Evolutionary conservation across 2,113 vertebrate genomes (phyloP), one percentile per base, ranked within the genome.

Genomic region (Pterophyllum scalare): DNA sequence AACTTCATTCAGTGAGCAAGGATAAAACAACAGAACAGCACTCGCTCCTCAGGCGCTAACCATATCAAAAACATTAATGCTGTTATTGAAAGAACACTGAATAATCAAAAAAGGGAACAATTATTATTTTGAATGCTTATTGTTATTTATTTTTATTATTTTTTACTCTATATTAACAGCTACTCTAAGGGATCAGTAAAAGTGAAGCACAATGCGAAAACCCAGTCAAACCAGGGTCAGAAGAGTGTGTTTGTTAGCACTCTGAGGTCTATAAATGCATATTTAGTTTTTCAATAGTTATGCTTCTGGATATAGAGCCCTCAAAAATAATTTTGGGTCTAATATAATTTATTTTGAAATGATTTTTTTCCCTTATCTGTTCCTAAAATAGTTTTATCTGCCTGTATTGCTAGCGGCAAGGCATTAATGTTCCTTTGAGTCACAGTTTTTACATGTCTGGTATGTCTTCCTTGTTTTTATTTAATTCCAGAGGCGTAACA

Each of bases 1-100:
- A 87, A 61, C 22, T 80, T 52, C 11, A 75, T 80, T 61, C 26
- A 70, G 67, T 17, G 35, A 77, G 82, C 59, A 82, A 77, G 75
- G 74, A 82, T 77, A 81, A 81, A 85, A 86, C 49, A 14, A 81
- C 74, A 85, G 35, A 77, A 65, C 74, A 59, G n/a, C 20, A 40
- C 35, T 74, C 65, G 33, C 65, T 74, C 77, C 22, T 64, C 38
- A 80, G 83, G 86, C 17, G 11, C 26, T 87, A 88, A 89, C 74
- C 61, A 59, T 78, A 79, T 89, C 86, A 82, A 62, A 82, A 74
- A 88, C 85, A 87, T 76, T 80, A 90, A 89, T 80, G 80, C 80
- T 89, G 87, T 93, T 83, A 90, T 40, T 92, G 79, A 91, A 87
- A 91, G 67, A 82, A 86, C 88, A 93, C 85, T 35, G 83, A 88